Conservation (phyloP, 2,888 invertebrate genomes). For the Callosobruchus maculatus region DNA sequence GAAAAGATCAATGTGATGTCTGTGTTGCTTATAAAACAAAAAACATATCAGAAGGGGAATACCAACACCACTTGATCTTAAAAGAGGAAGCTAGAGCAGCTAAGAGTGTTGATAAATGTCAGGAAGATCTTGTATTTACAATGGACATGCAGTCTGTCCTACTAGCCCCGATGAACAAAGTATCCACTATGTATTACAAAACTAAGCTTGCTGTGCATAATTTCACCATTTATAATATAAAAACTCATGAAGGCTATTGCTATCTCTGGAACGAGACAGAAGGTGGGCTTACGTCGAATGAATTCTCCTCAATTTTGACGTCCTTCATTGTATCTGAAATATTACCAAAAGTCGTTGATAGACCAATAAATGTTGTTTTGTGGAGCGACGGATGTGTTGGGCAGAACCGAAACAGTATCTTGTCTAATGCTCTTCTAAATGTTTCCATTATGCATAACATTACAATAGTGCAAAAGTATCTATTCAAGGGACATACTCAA, state of each 20-base stretch:
- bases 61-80: background rate
- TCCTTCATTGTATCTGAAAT: background rate
- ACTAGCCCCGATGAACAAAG: slow-evolving; percentile 1
- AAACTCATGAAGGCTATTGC: slow-evolving; percentile 1
- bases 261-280: slow-evolving; percentile 4
- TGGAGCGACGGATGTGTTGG: slow-evolving; percentile 13
- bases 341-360: background rate
- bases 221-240: slow-evolving; percentile 4
- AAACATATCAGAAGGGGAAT: too few relatives aligned
- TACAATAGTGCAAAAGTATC: slow-evolving; percentile 16
- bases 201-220: slow-evolving; percentile 5
- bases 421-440: slow-evolving; percentile 14
- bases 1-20: too few relatives aligned
- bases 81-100: slow-evolving; percentile 1
- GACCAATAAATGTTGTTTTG: background rate
- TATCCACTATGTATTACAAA: background rate
- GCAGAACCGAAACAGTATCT: slow-evolving; percentile 12
- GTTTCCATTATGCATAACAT: slow-evolving; percentile 13
- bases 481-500: slow-evolving; percentile 16
- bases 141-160: slow-evolving; percentile 6
- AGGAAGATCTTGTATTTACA: slow-evolving; percentile 2
- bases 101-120: background rate
- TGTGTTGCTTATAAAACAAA: too few relatives aligned
- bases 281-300: background rate
- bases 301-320: background rate